Evolutionary conservation across 1,140 invertebrate species (phyloP), one percentile per base, ranked within the genome.

Genomic region (Agrypnia vestita): DNA sequence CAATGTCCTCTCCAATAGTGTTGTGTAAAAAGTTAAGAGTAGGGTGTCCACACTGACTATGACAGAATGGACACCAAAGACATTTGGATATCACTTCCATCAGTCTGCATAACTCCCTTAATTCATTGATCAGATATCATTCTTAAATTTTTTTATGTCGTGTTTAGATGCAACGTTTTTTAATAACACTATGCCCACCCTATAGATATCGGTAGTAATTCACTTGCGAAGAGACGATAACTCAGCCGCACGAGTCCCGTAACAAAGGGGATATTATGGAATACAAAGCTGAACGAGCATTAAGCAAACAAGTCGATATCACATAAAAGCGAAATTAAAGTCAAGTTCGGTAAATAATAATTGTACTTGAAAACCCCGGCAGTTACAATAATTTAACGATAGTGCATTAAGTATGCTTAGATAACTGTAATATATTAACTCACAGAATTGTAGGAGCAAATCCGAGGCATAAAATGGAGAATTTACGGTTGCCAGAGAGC

Each of bases 261-360:
- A 53, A 43, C 35, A 69, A 77, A 77, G 35, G 46, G 76, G 44
- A 35, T 69, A 10, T 53, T 77, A 69, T 76, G 25, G 55, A 76
- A 77, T 74, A 17, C 11, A 46, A n/a, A 25, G 9, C n/a, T 43
- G 15, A 59, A 46, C 51, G 47, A 17, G 44, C 46, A 67, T 67
- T 77, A 53, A 43, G 46, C 17, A 47, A 43, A 69, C 76, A 77
- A 77, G 44, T 62, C 62, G 61, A 69, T 77, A 46, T 69, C 47
- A 43, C 76, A 77, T 77, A 67, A 69, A 77, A 15, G 12, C 43
- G 12, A 77, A 77, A 77, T 69, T 77, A 69, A 64, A 64, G 47
- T 77, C 19, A 15, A 43, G 51, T 44, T 43, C 25, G 4, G 43
- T 75, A 75, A 44, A 56, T 75, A 59, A 56, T 75, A 75, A 9